Base-by-base conservation (phyloP, 2,888 invertebrate genomes). In the Heteromyza rotundicornis region DNA sequence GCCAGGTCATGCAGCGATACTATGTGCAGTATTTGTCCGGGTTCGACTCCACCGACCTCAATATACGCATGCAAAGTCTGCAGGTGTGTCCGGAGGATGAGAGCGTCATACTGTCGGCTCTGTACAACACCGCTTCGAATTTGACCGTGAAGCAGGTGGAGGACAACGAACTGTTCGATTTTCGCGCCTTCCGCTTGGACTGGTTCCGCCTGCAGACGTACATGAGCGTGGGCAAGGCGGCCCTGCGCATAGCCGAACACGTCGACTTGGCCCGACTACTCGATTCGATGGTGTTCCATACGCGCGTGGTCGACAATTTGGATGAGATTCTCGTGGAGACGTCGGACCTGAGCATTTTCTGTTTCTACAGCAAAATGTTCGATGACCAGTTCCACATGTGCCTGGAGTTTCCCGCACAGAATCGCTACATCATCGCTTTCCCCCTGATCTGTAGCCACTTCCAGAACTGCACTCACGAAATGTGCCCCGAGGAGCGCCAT, bases 381-480 rank as follows among this genome's bases (percentile, higher is more conserved):
- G 96, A 98, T 82, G 96, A 94, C 76, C 98, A 98, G 83, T 98
- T 99, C 81, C 96, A 96, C 78, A 95, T 96, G 94, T 98, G 98
- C 83, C 86, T 99, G 70, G 98, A 98, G 82, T 97, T 99, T 80
- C 98, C 99, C 27, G 97, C 98, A 20, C 99, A 99, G 84, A 96
- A 96, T 83, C 90, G 99, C 47, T 99, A 94, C 80, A 97, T 98
- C 67, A 94, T 98, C 69, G 96, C 98, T 57, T 99, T 99, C 82
- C 99, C 99, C 8, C 86, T 98, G 60, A 94, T 99, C 71, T 98
- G 98, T 83, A 94, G 95, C 68, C 98, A 99, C 83, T 99, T 98
- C 80, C 96, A 97, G 84, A 94, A 95, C 78, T 96, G 97, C 78
- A 96, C 98, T 0, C 98, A 99, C 84, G 96, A 98, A 80, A 87